Evolutionary conservation across 2,888 invertebrate species (phyloP).

Genomic region (Heliconius ethilla): DNA sequence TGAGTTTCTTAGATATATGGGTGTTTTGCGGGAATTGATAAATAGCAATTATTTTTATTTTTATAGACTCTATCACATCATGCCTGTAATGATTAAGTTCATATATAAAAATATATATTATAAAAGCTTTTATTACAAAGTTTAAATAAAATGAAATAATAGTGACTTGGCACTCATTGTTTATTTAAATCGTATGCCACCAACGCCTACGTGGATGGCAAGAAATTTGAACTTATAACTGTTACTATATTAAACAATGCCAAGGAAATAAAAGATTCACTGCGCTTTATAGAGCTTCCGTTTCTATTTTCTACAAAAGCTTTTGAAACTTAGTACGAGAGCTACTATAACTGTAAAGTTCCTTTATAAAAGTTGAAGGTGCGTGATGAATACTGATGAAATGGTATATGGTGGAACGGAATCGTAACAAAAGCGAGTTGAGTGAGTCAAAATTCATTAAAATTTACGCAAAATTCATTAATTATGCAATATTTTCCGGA

Average conservation of each 20-base stretch:
- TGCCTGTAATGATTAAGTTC: no score
- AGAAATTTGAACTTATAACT: background rate
- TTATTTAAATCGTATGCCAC: background rate
- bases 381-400: constrained; percentile 41
- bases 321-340: constrained; percentile 44
- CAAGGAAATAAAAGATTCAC: background rate
- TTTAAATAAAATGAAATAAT: no score
- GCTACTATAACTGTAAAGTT: constrained; percentile 42
- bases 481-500: background rate
- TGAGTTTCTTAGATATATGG: background rate
- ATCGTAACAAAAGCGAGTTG: background rate
- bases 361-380: constrained; percentile 39
- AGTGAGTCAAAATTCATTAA: background rate
- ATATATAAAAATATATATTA: no score
- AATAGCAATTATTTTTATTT: no score
- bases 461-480: no score
- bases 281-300: background rate
- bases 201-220: background rate
- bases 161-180: background rate
- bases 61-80: no score
- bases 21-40: background rate
- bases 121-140: no score
- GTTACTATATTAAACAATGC: background rate
- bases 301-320: constrained; percentile 32
- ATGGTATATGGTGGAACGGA: background rate